Base-by-base conservation (phyloP, 2,888 invertebrate species). In the Zygothrica quintamaculata region DNA sequence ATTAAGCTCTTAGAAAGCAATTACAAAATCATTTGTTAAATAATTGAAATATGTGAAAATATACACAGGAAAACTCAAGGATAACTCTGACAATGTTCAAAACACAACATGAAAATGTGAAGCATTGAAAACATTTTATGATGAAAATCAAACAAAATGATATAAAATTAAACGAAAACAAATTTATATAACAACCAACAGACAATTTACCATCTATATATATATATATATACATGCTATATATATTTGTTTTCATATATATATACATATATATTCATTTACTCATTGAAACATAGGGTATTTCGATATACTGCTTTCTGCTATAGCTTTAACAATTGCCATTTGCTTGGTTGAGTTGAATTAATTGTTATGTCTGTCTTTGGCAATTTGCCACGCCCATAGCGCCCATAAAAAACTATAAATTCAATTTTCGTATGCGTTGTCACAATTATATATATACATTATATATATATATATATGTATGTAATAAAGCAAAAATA, bases 371-470 rank as follows among this genome's bases (percentile, higher is more conserved):
- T 65, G 64, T 65, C 80, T 72, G 78, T 59, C 64, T 53, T 50
- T 68, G 67, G 61, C 82, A 78, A 70, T 79, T 64, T 64, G 70
- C 67, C 74, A 79, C 60, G 64, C 66, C 66, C 65, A 51, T 52
- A 3, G 2, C 13, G 11, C 31, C 42, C 42, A 25, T 70, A 51
- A 70, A 60, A 70, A 84, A 80, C 80, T 84, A 80, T 84, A 79
- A 80, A 80, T 80, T 80, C 69, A 80, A 84, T 80, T 80, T 78
- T 72, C 68, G 67, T 46, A 69, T 77, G 78, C 68, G 77, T 77
- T 65, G 44, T 66, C 76, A 73, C 40, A 72, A 78, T n/a, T n/a
- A n/a, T n/a, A n/a, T n/a, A n/a, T n/a, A n/a, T n/a, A n/a, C n/a
- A n/a, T n/a, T n/a, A n/a, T n/a, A n/a, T n/a, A n/a, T n/a, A n/a